A percentile compares a stretch with the other conserved stretches of the same genome.
phyloP scores from a whole-genome alignment of 2,797 vertebrate genomes.

The Gobionotothen gibberifrons region DNA sequence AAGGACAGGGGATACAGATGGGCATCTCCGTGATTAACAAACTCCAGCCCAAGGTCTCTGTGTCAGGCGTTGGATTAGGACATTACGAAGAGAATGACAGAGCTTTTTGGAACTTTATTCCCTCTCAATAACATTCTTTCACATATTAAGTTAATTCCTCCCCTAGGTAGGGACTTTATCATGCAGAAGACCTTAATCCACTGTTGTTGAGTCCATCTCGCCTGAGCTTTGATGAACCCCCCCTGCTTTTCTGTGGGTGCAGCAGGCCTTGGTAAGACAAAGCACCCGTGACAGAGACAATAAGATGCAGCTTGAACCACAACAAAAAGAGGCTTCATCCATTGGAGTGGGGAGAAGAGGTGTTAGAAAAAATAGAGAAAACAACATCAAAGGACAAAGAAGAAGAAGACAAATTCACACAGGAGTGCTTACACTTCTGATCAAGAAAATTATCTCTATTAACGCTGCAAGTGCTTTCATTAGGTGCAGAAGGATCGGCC shows the following conservation, averaged over 20 bases:
- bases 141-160: conserved; percentile 99
- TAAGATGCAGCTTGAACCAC: conserved; percentile 94
- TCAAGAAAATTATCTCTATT: conserved; percentile 86
- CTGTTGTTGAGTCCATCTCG: conserved; percentile 96
- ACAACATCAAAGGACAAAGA: conserved; percentile 76
- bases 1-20: conserved; percentile 98
- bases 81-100: conserved; percentile 98
- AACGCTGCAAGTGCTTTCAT: conserved; percentile 77
- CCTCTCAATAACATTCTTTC: conserved; percentile 99
- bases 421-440: conserved; percentile 72
- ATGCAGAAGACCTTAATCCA: conserved; percentile 99
- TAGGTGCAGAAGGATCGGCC: conserved; percentile 87
- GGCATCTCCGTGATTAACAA: conserved; percentile 98
- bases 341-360: conserved; percentile 85
- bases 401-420: conserved; percentile 68
- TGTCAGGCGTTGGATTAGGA: conserved; percentile 99
- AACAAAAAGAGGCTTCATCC: conserved; percentile 89
- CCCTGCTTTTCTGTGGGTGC: conserved; percentile 89
- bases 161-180: conserved; percentile 99
- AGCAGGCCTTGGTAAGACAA: conserved; percentile 96
- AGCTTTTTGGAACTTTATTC: conserved; percentile 99
- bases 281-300: conserved; percentile 99
- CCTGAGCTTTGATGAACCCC: conserved; percentile 96
- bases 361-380: conserved; percentile 74
- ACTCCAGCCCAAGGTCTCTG: conserved; percentile 94